Conservation (phyloP, 2,888 invertebrate species). For the Strigamia crassipes region DNA sequence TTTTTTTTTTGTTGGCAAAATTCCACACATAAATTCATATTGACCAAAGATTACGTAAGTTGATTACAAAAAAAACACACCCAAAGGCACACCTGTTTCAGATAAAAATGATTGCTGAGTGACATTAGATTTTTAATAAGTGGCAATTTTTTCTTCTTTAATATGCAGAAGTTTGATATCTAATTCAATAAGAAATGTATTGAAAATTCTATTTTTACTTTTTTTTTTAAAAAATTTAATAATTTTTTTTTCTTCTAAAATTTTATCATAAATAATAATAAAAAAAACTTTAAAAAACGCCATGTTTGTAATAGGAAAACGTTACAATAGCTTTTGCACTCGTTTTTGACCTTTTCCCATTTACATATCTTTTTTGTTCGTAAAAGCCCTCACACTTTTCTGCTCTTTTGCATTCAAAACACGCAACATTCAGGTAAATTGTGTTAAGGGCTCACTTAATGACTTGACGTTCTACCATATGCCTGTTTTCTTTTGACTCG, state of each 20-base stretch:
- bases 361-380: neutral
- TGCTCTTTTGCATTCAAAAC: slow-evolving; percentile 39
- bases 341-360: slow-evolving; percentile 29
- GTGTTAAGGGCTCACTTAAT: slow-evolving; percentile 40
- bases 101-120: slow-evolving; percentile 1
- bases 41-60: neutral
- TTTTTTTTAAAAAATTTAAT: neutral
- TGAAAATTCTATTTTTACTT: no score
- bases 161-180: neutral
- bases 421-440: slow-evolving; percentile 38
- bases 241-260: neutral
- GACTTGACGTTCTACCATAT: slow-evolving; percentile 37
- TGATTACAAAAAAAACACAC: neutral
- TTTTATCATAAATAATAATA: neutral
- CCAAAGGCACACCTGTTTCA: neutral
- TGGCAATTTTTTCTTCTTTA: neutral
- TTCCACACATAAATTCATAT: slow-evolving; percentile 14
- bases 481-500: slow-evolving; percentile 42
- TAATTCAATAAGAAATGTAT: no score
- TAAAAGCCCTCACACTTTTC: slow-evolving; percentile 17
- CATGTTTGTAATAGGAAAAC: neutral
- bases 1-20: neutral
- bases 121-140: slow-evolving; percentile 10
- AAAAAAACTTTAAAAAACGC: no score
- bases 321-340: neutral